Base-by-base conservation (phyloP, 2,113 vertebrate species). In the Perca flavescens region DNA sequence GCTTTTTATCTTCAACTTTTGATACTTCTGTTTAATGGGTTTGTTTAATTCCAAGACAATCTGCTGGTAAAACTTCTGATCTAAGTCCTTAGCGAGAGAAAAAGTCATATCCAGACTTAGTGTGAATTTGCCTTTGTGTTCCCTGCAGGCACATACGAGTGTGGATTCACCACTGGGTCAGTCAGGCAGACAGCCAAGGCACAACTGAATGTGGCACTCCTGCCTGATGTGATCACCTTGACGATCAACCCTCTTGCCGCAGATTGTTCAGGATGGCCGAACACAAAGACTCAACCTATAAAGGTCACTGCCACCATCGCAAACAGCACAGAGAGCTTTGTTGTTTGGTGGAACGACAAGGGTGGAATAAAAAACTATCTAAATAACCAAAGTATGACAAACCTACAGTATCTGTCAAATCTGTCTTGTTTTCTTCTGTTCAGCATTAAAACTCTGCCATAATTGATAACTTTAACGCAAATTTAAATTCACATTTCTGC, bases 221-320 rank as follows among this genome's bases (percentile, higher is more conserved):
- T 94, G 14, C 95, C 95, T 16, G 93, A 94, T 19, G 2, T 0
- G 0, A 89, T 95, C 66, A 43, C 14, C 9, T 2, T 94, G 62
- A 34, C 0, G 0, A 76, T 15, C 0, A 0, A 5, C 0, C 94
- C 94, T 49, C 77, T 86, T 0, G 74, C 81, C 6, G 65, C 3
- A 1, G 90, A 93, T 17, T 96, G 95, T 40, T 7, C 75, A 0
- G 1, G 0, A 0, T 0, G 0, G 4, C 0, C 0, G 0, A 1
- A 0, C 0, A 0, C 0, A 2, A 1, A 0, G 0, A 0, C 28
- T 28, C 2, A 0, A 0, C 2, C 28, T 28, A 40, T 93, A 2
- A 1, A 0, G 0, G 64, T 89, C 47, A 79, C 0, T 0, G 89
- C 89, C 34, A 43, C 31, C 21, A 91, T 94, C 12, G 5, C 31